Base-by-base conservation (phyloP, 2,888 invertebrate genomes). In the Dryomyza anilis region DNA sequence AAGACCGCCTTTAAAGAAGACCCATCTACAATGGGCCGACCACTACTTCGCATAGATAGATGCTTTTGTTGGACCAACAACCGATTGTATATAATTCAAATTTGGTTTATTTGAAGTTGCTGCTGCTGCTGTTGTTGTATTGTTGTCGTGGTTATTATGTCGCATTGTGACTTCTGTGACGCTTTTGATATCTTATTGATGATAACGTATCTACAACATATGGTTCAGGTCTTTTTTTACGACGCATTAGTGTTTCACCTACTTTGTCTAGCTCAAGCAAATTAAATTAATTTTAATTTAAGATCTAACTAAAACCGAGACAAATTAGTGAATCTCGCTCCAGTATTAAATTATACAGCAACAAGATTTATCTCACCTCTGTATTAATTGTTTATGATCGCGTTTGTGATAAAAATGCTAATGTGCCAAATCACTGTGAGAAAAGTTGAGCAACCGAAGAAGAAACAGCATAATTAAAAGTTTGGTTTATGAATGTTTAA, bases 321-420 rank as follows among this genome's bases (percentile, higher is more conserved):
- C 64, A 63, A 63, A 65, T 67, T 65, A 65, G 63, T 29, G 30
- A 21, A 59, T 46, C 29, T 65, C 66, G 69, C n/a, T n/a, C n/a
- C n/a, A n/a, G n/a, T n/a, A n/a, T n/a, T 68, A 71, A 72, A 70
- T 70, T 65, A 68, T 55, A 57, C 67, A 66, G 64, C 45, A 69
- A 67, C 68, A 69, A 69, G 68, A 71, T 71, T 69, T 69, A 71
- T 69, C 69, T 69, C 69, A 65, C 68, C 69, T 69, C 64, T 50
- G 64, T 69, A 65, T 67, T 70, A 72, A 74, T 71, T 67, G 65
- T 55, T 57, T 69, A 71, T 69, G 70, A 67, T 64, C 64, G 59
- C 19, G 56, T 50, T 48, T 48, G 19, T n/a, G 57, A 60, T 46
- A 64, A 33, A 36, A 57, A 67, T 67, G 67, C 60, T 64, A 67